Conservation (phyloP, 2,888 invertebrate genomes). For the Mythimna lalbum region DNA sequence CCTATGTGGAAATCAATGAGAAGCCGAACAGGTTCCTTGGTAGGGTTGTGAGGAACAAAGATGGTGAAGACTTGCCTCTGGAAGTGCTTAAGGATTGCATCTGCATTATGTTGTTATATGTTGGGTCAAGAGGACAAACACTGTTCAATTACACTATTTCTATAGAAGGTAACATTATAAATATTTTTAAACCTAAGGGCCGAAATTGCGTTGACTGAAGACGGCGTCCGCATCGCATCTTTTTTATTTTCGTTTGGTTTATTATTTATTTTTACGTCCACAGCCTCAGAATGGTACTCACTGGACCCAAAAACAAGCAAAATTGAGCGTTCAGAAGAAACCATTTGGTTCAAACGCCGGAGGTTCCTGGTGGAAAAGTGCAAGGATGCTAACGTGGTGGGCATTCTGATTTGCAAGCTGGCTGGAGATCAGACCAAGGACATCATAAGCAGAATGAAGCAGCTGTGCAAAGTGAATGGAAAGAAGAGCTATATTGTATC, state of each 20-base stretch:
- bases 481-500: constrained; percentile 98
- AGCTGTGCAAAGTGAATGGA: constrained; percentile 93
- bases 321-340: constrained; percentile 83
- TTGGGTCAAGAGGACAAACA: constrained; percentile 92
- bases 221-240: too few relatives aligned
- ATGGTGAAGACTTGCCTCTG: constrained; percentile 68
- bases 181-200: neutral
- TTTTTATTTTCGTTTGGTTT: too few relatives aligned
- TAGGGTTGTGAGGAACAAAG: constrained; percentile 73
- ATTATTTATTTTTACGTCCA: neutral
- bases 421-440: constrained; percentile 95
- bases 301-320: constrained; percentile 85
- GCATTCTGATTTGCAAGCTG: constrained; percentile 97
- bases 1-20: constrained; percentile 76
- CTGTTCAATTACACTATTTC: constrained; percentile 92
- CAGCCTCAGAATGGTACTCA: constrained; percentile 90
- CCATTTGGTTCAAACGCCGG: constrained; percentile 93
- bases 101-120: constrained; percentile 92
- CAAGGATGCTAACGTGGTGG: constrained; percentile 96
- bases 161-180: constrained; percentile 79
- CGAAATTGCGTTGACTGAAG: too few relatives aligned
- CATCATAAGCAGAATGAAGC: constrained; percentile 94
- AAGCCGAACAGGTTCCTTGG: constrained; percentile 77
- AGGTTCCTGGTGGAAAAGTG: constrained; percentile 97
- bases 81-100: constrained; percentile 86